Evolutionary conservation across 1,140 invertebrate species (phyloP), one percentile per base, ranked within the genome.

Genomic region (Nasonia vitripennis): DNA sequence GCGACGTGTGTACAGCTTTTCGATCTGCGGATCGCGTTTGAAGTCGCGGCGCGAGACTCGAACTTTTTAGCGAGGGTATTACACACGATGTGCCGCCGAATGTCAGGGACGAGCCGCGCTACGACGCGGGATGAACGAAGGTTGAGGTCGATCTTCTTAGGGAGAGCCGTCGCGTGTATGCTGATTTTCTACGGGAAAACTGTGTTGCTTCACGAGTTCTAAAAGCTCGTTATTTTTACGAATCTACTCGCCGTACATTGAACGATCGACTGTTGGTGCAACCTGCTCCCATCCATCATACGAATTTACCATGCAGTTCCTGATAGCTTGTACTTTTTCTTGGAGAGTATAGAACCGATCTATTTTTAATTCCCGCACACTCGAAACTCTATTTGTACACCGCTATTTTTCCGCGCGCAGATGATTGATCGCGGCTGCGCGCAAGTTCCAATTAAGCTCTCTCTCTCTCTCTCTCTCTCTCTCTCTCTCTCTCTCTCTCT

Each of bases 391-490:
- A 62, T 62, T 62, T 7, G 70, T 71, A 27, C 5, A 31, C 14
- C 27, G 1, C 11, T 31, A 31, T 71, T 71, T 71, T 71, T 71
- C 27, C 27, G 27, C 6, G 70, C 70, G 27, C 2, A 14, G 2
- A 71, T 71, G 70, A 71, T 71, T 20, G 70, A 71, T 71, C 20
- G 70, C 12, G 4, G 9, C 67, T 27, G 67, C 5, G 10, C 20
- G 70, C 23, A 71, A 71, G 70, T n/a, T 71, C 23, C 70, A 71
- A 71, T 71, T 70, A 70, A 70, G 27, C n/a, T 27, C 67, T 27
- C n/a, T 17, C 27, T 27, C 27, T 7, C 41, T 27, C 27, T 27
- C 27, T 27, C 27, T 27, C 27, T 27, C 23, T 27, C 23, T 27
- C 23, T 27, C 0, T 27, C n/a, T 17, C 27, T 27, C 27, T 7